These are phyloP conservation scores for Hylyphantes graminicola DNA, from an alignment of 1,140 invertebrate species.

Conservation along the genomic window DNA sequence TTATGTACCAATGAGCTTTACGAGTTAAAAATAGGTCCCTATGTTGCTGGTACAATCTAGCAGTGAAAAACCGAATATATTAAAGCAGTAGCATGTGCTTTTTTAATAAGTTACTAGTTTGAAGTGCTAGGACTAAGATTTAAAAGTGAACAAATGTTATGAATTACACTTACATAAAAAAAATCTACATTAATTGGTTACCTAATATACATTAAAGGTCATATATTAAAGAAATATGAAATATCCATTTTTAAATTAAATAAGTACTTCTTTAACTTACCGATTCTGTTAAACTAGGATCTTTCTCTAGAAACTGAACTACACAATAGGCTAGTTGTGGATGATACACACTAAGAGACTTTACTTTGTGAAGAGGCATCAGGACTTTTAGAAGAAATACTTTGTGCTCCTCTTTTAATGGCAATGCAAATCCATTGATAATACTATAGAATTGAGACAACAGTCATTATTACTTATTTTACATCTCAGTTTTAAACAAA, in stretches of 20 bases:
- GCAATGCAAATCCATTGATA: constrained; percentile 98
- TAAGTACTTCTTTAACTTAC: constrained; percentile 56
- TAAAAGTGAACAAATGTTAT: no score
- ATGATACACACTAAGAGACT: constrained; percentile 92
- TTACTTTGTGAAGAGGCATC: constrained; percentile 97
- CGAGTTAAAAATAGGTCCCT: no score
- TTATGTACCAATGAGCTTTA: no score
- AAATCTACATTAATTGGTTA: neutral
- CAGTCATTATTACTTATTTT: no score
- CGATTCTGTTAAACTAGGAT: constrained; percentile 94
- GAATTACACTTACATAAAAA: no score
- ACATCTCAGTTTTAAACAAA: no score
- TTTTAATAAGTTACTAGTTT: no score
- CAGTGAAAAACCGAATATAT: no score
- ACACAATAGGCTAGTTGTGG: constrained; percentile 97
- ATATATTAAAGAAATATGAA: neutral
- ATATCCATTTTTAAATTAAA: neutral
- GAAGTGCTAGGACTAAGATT: no score
- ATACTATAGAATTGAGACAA: constrained; percentile 76
- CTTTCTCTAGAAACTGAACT: constrained; percentile 99
- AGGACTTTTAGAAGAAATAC: constrained; percentile 96
- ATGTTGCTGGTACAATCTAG: no score
- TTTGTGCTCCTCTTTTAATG: constrained; percentile 96
- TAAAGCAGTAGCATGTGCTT: no score
- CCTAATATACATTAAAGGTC: neutral